These are phyloP conservation scores for Caenorhabditis sp. DNA, from an alignment of 2,888 invertebrate species.

Conservation along the genomic window DNA sequence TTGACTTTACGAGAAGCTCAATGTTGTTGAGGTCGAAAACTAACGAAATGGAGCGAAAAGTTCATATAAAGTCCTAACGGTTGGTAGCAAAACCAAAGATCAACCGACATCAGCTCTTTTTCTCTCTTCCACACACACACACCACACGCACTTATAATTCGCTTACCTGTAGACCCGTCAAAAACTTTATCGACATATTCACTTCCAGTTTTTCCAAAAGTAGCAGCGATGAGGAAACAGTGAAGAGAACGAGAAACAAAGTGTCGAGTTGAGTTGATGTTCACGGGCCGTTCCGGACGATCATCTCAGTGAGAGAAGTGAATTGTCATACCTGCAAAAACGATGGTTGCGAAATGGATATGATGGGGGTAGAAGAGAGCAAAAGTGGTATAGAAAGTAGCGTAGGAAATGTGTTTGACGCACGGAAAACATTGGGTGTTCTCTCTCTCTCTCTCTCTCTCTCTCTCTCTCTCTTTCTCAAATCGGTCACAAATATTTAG, in stretches of 20 bases:
- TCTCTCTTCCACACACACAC: slow-evolving; percentile 4
- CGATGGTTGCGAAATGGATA: neutral
- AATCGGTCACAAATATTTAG: slow-evolving; percentile 45
- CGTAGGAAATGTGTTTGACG: too few relatives aligned
- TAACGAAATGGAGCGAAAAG: slow-evolving; percentile 1
- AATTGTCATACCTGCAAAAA: slow-evolving; percentile 48
- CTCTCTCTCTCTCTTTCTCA: too few relatives aligned
- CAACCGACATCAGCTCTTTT: slow-evolving; percentile 4
- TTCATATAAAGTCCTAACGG: too few relatives aligned
- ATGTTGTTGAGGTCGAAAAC: neutral
- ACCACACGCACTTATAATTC: too few relatives aligned
- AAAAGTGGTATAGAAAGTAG: too few relatives aligned
- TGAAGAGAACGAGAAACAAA: slow-evolving; percentile 12
- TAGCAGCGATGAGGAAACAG: slow-evolving; percentile 15
- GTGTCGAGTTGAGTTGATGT: slow-evolving; percentile 17
- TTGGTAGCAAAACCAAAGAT: slow-evolving; percentile 11
- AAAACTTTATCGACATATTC: slow-evolving; percentile 70
- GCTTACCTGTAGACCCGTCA: slow-evolving; percentile 70
- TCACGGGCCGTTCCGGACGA: slow-evolving; percentile 38
- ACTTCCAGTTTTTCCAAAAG: slow-evolving; percentile 55
- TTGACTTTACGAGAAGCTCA: neutral
- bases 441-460: too few relatives aligned
- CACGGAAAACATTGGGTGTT: too few relatives aligned
- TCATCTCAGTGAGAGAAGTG: slow-evolving; percentile 51
- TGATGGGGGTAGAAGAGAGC: neutral